Conservation (phyloP, 2,113 vertebrate species). For the Brachyistius frenatus region DNA sequence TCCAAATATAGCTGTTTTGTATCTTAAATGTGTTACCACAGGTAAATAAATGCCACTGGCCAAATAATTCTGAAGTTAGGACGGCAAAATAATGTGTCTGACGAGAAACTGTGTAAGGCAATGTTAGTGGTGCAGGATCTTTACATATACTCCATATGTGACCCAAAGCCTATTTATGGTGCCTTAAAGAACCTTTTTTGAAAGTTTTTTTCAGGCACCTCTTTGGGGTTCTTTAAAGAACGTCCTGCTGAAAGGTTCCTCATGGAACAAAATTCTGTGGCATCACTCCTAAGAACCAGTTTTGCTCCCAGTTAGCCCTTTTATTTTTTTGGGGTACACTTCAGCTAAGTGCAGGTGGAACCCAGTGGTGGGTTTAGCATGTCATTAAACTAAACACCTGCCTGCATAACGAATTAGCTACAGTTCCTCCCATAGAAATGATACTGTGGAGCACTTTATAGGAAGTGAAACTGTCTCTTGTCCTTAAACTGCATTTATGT, state of each 20-base stretch:
- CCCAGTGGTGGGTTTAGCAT: not conserved
- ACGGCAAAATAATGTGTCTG: not conserved
- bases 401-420: not conserved
- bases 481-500: not conserved
- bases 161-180: too few relatives aligned
- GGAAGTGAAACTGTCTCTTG: not conserved
- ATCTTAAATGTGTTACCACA: not conserved
- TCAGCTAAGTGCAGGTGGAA: not conserved
- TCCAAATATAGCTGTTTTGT: not conserved
- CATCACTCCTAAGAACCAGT: too few relatives aligned
- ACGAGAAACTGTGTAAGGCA: not conserved
- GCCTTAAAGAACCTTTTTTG: too few relatives aligned
- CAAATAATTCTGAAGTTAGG: slow-evolving; percentile 2
- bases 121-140: not conserved
- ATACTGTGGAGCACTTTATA: not conserved
- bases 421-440: not conserved
- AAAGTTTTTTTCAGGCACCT: too few relatives aligned
- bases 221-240: too few relatives aligned
- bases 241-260: too few relatives aligned
- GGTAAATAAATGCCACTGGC: not conserved
- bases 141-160: too few relatives aligned
- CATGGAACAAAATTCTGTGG: too few relatives aligned
- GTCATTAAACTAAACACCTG: not conserved
- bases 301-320: too few relatives aligned
- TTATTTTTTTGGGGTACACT: too few relatives aligned